Evolutionary conservation across 2,888 invertebrate species (phyloP), one percentile per base, ranked within the genome.

Genomic region (Drosophila kokeensis): DNA sequence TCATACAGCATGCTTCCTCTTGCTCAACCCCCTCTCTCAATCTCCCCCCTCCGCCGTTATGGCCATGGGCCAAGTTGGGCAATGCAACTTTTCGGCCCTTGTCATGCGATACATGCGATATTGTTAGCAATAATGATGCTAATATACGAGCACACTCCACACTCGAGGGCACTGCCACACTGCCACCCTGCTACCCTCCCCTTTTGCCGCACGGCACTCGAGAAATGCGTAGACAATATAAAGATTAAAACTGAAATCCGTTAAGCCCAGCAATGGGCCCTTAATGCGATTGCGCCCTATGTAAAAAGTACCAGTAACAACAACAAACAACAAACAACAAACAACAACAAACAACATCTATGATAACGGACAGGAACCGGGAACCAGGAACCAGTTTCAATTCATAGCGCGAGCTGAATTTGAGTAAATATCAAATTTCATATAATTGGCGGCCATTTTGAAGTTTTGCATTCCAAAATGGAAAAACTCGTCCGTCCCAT

Each of bases 401-500:
- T 66, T 70, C 61, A 49, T 52, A 66, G 30, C 36, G 27, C 11
- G 21, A 58, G 40, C 38, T 42, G 24, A 38, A 42, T 52, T 61
- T 53, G 40, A 45, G n/a, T 55, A 78, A 82, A 79, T 89, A 85
- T 85, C 85, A 73, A 79, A 83, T 85, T 89, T 89, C 85, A 84
- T 64, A 84, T 84, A 81, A 89, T 89, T 85, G 84, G 65, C 81
- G 61, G 89, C 89, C 84, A 84, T 84, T 84, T 84, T 84, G 76
- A 75, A 78, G 68, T 82, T 54, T 54, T 54, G 57, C 70, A 69
- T 71, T 69, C 69, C 71, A 81, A 80, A 83, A 80, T 81, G 81
- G 69, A 62, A 65, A 64, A 58, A 50, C 42, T 40, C 55, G 45
- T 27, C 29, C 21, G 11, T 13, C 15, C 18, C 5, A 7, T 21